phyloP scores from a whole-genome alignment of 2,113 vertebrate genomes.

The Podarcis cretensis region DNA sequence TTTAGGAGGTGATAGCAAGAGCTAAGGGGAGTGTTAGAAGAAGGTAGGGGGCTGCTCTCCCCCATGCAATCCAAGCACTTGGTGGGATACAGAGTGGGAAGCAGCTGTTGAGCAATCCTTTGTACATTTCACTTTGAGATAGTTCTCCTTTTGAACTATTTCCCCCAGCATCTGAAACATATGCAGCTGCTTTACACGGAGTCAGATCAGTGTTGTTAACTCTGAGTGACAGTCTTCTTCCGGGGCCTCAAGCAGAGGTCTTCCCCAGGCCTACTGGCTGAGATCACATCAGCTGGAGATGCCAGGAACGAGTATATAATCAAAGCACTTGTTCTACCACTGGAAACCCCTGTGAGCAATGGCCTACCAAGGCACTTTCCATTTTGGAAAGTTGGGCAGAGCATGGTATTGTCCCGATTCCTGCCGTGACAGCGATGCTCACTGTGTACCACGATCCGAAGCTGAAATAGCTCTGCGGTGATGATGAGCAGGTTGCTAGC shows the following conservation, averaged over 20 bases:
- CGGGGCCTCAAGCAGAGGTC: background rate
- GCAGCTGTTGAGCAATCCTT: no score
- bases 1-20: no score
- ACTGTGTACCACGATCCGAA: background rate
- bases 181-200: background rate
- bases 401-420: background rate
- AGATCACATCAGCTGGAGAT: background rate
- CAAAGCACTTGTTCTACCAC: background rate
- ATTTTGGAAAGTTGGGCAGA: background rate
- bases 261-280: background rate
- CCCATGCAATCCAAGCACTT: no score
- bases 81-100: no score
- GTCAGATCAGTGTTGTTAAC: background rate
- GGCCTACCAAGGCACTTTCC: background rate
- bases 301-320: fast-evolving
- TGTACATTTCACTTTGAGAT: no score
- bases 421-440: background rate
- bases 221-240: background rate
- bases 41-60: no score
- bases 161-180: no score
- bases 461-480: background rate
- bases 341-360: background rate
- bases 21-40: no score
- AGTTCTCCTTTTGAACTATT: no score
- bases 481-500: background rate